phyloP scores from a whole-genome alignment of 2,888 invertebrate species.

The Coelinius sp. region DNA sequence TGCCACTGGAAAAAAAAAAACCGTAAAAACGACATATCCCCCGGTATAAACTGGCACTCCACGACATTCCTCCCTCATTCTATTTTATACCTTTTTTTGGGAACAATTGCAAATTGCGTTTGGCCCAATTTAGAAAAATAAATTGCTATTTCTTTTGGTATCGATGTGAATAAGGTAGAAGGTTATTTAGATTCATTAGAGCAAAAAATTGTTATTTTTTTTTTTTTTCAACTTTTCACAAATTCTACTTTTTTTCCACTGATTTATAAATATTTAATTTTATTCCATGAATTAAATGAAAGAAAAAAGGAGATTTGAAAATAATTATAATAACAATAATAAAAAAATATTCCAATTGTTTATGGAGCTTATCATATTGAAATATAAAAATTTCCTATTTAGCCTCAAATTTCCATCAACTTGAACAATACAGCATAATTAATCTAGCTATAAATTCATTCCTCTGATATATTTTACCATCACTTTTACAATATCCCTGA shows the following conservation, averaged over 20 bases:
- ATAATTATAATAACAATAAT: too few species aligned
- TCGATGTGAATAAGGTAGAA: background rate
- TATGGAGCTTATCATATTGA: too few species aligned
- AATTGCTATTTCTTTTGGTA: background rate
- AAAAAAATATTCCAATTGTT: too few species aligned
- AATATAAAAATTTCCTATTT: background rate
- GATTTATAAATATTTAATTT: too few species aligned
- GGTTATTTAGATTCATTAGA: background rate
- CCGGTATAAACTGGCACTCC: background rate
- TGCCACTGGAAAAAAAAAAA: background rate
- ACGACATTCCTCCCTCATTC: background rate
- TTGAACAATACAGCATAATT: background rate
- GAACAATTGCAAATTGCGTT: conserved; percentile 14
- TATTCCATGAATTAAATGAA: too few species aligned
- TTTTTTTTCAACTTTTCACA: too few species aligned
- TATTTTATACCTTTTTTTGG: background rate
- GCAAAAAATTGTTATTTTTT: background rate
- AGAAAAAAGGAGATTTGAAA: too few species aligned
- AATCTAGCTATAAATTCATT: background rate
- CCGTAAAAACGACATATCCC: background rate
- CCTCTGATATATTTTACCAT: background rate
- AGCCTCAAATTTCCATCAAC: background rate
- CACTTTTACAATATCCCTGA: background rate
- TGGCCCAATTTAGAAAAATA: background rate
- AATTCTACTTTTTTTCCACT: too few species aligned